phyloP scores from a whole-genome alignment of 2,888 invertebrate species.

The Nesidiocoris tenuis region DNA sequence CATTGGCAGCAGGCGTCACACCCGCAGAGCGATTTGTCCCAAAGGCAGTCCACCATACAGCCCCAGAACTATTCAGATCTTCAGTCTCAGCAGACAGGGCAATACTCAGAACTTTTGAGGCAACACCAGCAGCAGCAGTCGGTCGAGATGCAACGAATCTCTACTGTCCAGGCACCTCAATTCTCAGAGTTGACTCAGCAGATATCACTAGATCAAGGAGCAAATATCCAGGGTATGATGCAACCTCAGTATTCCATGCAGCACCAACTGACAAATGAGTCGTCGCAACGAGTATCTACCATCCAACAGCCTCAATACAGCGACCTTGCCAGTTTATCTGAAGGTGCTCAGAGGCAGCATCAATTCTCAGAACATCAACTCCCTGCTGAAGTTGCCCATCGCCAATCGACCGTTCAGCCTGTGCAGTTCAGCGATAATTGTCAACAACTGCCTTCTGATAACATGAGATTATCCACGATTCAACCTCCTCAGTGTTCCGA shows the following conservation, averaged over 20 bases:
- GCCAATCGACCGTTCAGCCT: constrained; percentile 40
- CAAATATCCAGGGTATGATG: too few species aligned
- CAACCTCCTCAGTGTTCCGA: constrained; percentile 32
- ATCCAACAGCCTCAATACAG: constrained; percentile 21
- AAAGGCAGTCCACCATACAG: constrained; percentile 2
- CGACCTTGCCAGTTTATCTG: too few species aligned
- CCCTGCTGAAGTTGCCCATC: too few species aligned
- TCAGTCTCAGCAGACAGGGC: too few species aligned
- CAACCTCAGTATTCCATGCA: too few species aligned
- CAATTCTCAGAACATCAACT: too few species aligned
- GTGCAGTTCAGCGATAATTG: constrained; percentile 33
- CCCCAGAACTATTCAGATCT: constrained; percentile 5
- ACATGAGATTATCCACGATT: constrained; percentile 27
- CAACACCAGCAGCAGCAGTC: constrained; percentile 9
- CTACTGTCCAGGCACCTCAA: constrained; percentile 24
- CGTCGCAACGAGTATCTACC: too few species aligned
- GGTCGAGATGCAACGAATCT: constrained; percentile 10
- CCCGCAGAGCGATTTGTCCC: background rate
- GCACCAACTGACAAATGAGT: too few species aligned
- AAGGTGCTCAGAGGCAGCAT: constrained; percentile 25
- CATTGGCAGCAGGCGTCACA: background rate
- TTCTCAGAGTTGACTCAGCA: too few species aligned
- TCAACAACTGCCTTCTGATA: constrained; percentile 26
- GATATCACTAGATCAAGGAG: too few species aligned
- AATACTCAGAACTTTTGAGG: too few species aligned